phyloP scores from a whole-genome alignment of 2,797 vertebrate genomes.

The Hoplostethus atlanticus region DNA sequence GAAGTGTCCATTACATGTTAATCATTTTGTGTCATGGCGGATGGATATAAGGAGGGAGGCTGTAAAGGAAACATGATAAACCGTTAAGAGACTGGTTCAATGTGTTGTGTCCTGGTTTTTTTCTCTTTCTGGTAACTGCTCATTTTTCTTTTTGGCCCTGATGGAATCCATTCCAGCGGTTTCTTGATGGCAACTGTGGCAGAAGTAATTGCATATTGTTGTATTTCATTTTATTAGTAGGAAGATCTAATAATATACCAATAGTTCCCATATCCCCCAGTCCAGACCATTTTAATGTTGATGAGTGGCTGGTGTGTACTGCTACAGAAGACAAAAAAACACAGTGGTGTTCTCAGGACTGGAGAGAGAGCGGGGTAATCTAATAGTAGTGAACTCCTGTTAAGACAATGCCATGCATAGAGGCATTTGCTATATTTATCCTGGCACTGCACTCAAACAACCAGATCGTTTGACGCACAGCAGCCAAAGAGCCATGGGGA shows the following conservation, averaged over 20 bases:
- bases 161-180: not conserved
- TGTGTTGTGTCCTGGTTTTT: slow-evolving; percentile 29
- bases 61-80: slow-evolving; percentile 80
- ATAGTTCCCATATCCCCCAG: not conserved
- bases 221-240: no score
- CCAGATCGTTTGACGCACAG: slow-evolving; percentile 1
- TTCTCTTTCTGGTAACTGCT: not conserved
- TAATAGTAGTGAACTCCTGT: slow-evolving; percentile 53
- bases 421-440: slow-evolving; percentile 64
- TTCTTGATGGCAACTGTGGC: no score
- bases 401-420: slow-evolving; percentile 60
- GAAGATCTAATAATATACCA: not conserved
- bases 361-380: slow-evolving; percentile 23
- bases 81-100: slow-evolving; percentile 44
- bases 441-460: slow-evolving; percentile 10
- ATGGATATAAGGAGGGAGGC: slow-evolving; percentile 45
- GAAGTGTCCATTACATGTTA: slow-evolving; percentile 62
- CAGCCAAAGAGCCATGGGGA: slow-evolving; percentile 10
- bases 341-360: slow-evolving; percentile 25
- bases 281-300: not conserved
- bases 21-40: slow-evolving; percentile 67
- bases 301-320: no score
- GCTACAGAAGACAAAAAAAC: slow-evolving; percentile 1
- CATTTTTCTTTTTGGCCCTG: not conserved
- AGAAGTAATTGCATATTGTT: no score